phyloP scores from a whole-genome alignment of 1,140 invertebrate species.

The Tetraneura akinire region DNA sequence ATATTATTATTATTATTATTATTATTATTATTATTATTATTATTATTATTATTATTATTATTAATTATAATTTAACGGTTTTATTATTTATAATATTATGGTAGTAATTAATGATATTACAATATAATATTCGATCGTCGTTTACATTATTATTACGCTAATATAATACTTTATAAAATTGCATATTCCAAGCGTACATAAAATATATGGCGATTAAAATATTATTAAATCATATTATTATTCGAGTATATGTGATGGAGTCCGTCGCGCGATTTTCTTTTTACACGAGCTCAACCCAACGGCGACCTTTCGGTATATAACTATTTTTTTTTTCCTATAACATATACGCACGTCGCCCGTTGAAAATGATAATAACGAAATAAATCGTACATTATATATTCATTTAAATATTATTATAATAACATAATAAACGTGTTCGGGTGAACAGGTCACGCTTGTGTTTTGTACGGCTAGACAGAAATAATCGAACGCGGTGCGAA shows the following conservation, averaged over 20 bases:
- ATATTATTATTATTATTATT: too few species aligned
- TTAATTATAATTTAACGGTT: too few species aligned
- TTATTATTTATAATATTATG: too few species aligned
- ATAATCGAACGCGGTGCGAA: not conserved
- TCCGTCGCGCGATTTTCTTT: not conserved
- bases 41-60: too few species aligned
- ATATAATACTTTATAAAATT: not conserved
- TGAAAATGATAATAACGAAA: not conserved
- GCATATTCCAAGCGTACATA: not conserved
- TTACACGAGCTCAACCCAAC: not conserved
- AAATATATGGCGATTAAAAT: too few species aligned
- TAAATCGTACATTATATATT: too few species aligned
- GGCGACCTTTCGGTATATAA: not conserved
- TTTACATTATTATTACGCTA: too few species aligned
- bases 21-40: too few species aligned
- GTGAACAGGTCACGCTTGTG: not conserved
- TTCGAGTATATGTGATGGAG: too few species aligned
- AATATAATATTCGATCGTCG: too few species aligned
- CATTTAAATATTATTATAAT: not conserved
- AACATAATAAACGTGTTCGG: not conserved
- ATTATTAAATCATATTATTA: too few species aligned
- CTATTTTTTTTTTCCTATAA: not conserved
- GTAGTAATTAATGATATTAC: too few species aligned
- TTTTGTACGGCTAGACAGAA: not conserved
- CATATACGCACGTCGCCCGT: not conserved